phyloP scores from a whole-genome alignment of 2,888 invertebrate species.

The Agrotis clavis region DNA sequence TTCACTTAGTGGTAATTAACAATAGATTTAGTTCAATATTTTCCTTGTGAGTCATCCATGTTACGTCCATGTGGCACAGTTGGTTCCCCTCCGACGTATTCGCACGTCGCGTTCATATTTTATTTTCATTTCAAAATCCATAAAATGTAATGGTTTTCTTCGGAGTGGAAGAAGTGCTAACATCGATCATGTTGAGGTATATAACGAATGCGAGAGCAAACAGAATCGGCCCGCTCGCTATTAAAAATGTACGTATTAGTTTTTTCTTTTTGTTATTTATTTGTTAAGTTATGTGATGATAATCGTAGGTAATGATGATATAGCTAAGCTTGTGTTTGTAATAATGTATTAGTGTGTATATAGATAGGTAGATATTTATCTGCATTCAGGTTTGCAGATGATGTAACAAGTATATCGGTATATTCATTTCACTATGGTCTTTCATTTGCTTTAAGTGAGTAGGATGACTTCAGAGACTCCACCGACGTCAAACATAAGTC shows the following conservation, averaged over 20 bases:
- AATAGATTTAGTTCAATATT: constrained; percentile 82
- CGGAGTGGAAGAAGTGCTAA: constrained; percentile 70
- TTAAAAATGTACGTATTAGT: constrained; percentile 72
- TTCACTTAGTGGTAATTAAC: constrained; percentile 81
- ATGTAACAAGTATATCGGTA: neutral
- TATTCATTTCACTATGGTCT: neutral
- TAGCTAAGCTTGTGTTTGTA: constrained; percentile 8
- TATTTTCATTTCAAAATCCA: constrained; percentile 37
- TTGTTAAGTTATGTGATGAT: constrained; percentile 18
- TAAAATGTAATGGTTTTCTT: constrained; percentile 78
- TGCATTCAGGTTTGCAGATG: neutral
- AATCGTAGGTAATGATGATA: neutral
- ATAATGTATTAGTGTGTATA: neutral
- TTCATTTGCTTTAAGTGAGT: constrained; percentile 1
- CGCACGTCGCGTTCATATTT: constrained; percentile 49
- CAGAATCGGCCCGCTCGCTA: constrained; percentile 74
- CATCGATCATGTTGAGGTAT: constrained; percentile 80
- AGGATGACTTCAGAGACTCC: constrained; percentile 15
- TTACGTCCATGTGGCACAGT: constrained; percentile 64
- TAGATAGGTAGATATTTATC: neutral
- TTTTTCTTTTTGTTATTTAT: constrained; percentile 9
- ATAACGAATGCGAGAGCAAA: constrained; percentile 73
- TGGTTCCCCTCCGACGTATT: constrained; percentile 52
- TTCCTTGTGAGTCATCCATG: constrained; percentile 85
- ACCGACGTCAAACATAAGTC: constrained; percentile 36